These are phyloP conservation scores for Percina caprodes DNA, from an alignment of 2,113 vertebrate species.

Conservation along the genomic window DNA sequence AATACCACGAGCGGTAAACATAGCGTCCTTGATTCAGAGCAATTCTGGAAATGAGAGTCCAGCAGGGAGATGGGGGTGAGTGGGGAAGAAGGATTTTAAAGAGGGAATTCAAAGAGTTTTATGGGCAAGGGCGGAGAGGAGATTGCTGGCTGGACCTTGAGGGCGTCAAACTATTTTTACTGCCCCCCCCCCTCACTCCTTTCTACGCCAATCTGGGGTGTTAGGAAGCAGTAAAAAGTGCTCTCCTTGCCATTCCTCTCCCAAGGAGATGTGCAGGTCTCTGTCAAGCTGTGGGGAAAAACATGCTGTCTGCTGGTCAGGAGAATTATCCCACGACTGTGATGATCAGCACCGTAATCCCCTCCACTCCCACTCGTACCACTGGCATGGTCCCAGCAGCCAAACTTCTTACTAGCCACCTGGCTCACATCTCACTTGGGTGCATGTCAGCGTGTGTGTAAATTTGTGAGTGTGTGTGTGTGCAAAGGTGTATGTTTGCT, in stretches of 20 bases:
- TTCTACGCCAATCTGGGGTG: slow-evolving; percentile 74
- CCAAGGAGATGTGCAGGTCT: slow-evolving; percentile 62
- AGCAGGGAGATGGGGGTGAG: slow-evolving; percentile 1
- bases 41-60: slow-evolving; percentile 47
- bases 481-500: slow-evolving; percentile 22
- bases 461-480: slow-evolving; percentile 1
- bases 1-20: slow-evolving; percentile 42
- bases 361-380: slow-evolving; percentile 1
- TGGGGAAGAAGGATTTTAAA: slow-evolving; percentile 33
- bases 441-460: slow-evolving; percentile 15
- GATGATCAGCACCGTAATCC: slow-evolving; percentile 47
- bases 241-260: slow-evolving; percentile 62
- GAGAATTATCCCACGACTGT: slow-evolving; percentile 57
- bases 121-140: slow-evolving; percentile 74
- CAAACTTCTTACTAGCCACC: slow-evolving; percentile 37
- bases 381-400: slow-evolving; percentile 9
- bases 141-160: slow-evolving; percentile 79
- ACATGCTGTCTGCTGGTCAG: slow-evolving; percentile 36
- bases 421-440: slow-evolving; percentile 9
- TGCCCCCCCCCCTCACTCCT: slow-evolving; percentile 68
- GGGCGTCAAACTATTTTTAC: slow-evolving; percentile 86
- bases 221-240: slow-evolving; percentile 79
- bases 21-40: slow-evolving; percentile 42
- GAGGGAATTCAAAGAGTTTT: slow-evolving; percentile 80
- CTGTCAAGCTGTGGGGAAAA: slow-evolving; percentile 48